Evolutionary conservation across 2,888 invertebrate species (phyloP).

Genomic region (Nudaria mundana): DNA sequence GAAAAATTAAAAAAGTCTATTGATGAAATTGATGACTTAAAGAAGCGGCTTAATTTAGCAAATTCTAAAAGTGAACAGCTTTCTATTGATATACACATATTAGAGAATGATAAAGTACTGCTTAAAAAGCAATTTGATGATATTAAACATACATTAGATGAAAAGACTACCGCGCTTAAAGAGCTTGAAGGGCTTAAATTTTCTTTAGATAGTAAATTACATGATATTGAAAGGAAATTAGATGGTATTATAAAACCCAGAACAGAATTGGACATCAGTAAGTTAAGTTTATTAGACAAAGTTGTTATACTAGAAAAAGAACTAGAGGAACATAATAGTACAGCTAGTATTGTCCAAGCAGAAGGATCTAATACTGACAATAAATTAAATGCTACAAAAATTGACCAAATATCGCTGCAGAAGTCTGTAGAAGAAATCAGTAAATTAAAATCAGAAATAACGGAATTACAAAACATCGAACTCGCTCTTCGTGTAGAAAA

Average conservation of each 20-base stretch:
- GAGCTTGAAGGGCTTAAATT: constrained; percentile 24
- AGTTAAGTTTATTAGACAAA: constrained; percentile 40
- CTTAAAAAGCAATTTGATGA: constrained; percentile 68
- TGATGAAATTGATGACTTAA: constrained; percentile 66
- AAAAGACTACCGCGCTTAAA: constrained; percentile 23
- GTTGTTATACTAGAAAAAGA: constrained; percentile 31
- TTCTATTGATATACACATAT: constrained; percentile 74
- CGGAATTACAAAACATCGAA: constrained; percentile 30
- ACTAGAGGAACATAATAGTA: constrained; percentile 18
- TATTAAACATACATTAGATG: constrained; percentile 47
- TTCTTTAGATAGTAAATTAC: constrained; percentile 23
- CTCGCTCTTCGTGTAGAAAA: constrained; percentile 39
- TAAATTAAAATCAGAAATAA: constrained; percentile 34
- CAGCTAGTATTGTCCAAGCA: constrained; percentile 9
- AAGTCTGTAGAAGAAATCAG: constrained; percentile 39
- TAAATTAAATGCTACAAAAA: constrained; percentile 25
- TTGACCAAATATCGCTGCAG: constrained; percentile 35
- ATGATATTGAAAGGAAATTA: constrained; percentile 27
- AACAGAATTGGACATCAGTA: constrained; percentile 41
- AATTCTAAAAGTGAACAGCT: constrained; percentile 72
- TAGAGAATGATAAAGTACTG: constrained; percentile 76
- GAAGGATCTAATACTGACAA: constrained; percentile 40
- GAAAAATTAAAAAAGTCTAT: constrained; percentile 50
- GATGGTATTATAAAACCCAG: constrained; percentile 24
- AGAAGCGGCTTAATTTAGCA: constrained; percentile 52